Percentiles rank a stretch among this genome's conserved stretches.
Conservation (phyloP, 2,797 vertebrate genomes). For the Poecilia wingei region DNA sequence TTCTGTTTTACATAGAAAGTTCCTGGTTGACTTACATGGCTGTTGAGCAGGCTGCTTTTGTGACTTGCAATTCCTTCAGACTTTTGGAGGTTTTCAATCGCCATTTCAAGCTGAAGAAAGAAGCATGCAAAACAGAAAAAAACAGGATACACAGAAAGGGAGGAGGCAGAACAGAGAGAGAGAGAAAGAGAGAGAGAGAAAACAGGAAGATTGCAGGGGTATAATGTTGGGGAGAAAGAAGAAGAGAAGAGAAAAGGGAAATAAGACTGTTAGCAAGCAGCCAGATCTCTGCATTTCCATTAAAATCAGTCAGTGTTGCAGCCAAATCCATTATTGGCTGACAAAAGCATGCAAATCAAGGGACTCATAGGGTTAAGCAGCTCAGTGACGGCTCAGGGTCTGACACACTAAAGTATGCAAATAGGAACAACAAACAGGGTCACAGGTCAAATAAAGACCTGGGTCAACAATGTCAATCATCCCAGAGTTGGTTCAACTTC, state of each 20-base stretch:
- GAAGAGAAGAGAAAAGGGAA: slow-evolving; percentile 80
- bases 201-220: slow-evolving; percentile 63
- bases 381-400: slow-evolving; percentile 69
- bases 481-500: slow-evolving; percentile 7
- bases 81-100: slow-evolving; percentile 99
- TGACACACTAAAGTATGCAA: slow-evolving; percentile 81
- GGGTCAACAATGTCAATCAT: slow-evolving; percentile 55
- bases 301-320: slow-evolving; percentile 81
- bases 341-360: slow-evolving; percentile 84
- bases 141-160: slow-evolving; percentile 58
- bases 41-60: slow-evolving; percentile 99
- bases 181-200: slow-evolving; percentile 57
- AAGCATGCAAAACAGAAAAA: slow-evolving; percentile 80
- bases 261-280: slow-evolving; percentile 91
- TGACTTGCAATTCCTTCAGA: slow-evolving; percentile 98
- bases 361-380: slow-evolving; percentile 78
- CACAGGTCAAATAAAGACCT: slow-evolving; percentile 67
- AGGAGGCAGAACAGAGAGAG: slow-evolving; percentile 52
- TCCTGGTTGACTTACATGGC: slow-evolving; percentile 96
- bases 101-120: slow-evolving; percentile 99
- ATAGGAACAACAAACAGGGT: slow-evolving; percentile 75
- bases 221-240: slow-evolving; percentile 41
- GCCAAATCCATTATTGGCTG: slow-evolving; percentile 78
- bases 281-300: slow-evolving; percentile 84
- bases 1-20: slow-evolving; percentile 62